Evolutionary conservation across 2,888 invertebrate species (phyloP).

Genomic region (Agonopterix arenella): DNA sequence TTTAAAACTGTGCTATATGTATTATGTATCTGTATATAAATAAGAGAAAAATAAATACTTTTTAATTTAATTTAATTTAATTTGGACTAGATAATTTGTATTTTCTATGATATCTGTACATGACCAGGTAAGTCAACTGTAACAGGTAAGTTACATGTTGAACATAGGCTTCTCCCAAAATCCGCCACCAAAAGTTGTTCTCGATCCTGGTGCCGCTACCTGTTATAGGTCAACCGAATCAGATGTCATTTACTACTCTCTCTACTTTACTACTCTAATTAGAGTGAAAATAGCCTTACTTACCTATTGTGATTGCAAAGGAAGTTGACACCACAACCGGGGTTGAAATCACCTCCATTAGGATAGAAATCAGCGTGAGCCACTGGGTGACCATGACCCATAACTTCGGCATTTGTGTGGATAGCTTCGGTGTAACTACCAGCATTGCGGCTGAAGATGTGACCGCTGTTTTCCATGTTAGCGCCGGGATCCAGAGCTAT

Average conservation of each 20-base stretch:
- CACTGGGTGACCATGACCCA: conserved; percentile 22
- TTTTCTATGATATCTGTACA: too few relatives aligned
- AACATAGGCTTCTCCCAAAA: not conserved
- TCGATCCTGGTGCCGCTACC: not conserved
- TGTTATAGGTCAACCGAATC: not conserved
- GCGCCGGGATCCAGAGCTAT: conserved; percentile 38
- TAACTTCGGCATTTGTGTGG: conserved; percentile 31
- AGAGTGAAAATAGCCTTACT: not conserved
- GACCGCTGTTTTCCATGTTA: conserved; percentile 23
- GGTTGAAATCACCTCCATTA: conserved; percentile 30
- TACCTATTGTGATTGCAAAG: conserved; percentile 37
- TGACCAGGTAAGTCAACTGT: too few relatives aligned
- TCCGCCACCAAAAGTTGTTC: not conserved
- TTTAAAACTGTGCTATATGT: too few relatives aligned
- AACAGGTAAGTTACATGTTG: too few relatives aligned
- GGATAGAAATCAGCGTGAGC: conserved; percentile 39
- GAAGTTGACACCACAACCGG: conserved; percentile 27
- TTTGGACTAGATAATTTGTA: too few relatives aligned
- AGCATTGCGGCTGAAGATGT: conserved; percentile 25
- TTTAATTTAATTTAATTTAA: too few relatives aligned
- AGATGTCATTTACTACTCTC: not conserved
- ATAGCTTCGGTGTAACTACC: conserved; percentile 35
- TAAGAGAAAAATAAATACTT: too few relatives aligned
- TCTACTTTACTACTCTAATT: not conserved
- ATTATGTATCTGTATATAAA: too few relatives aligned